Conservation (phyloP, 2,797 vertebrate species). For the Chelidonichthys spinosus region DNA sequence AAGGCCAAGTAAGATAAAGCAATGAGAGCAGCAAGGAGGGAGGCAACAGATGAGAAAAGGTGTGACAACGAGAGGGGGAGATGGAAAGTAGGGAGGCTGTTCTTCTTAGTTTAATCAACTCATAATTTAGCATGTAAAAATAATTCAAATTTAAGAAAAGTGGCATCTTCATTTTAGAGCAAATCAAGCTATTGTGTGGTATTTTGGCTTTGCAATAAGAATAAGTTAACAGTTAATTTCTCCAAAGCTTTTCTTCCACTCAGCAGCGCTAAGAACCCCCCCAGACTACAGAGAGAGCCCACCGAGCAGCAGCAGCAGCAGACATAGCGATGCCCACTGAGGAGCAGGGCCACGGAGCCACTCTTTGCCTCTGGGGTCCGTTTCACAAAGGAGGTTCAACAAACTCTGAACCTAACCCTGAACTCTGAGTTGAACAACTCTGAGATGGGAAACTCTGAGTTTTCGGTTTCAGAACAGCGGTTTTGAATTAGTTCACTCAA, state of each 20-base stretch:
- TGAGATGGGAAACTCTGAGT: too few relatives aligned
- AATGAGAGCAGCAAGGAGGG: background rate
- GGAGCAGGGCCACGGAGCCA: conserved; percentile 21
- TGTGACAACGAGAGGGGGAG: background rate
- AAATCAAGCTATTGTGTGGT: background rate
- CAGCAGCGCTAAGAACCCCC: conserved; percentile 2
- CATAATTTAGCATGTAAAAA: background rate
- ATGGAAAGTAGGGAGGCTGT: background rate
- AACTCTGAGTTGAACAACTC: too few relatives aligned
- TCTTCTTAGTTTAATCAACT: background rate
- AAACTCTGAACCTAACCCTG: too few relatives aligned
- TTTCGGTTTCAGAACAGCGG: too few relatives aligned
- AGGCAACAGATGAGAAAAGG: conserved; percentile 27
- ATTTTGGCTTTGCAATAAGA: background rate
- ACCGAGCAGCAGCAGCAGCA: conserved; percentile 30
- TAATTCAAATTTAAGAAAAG: background rate
- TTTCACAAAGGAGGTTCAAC: too few relatives aligned
- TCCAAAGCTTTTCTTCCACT: conserved; percentile 11
- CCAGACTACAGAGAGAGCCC: conserved; percentile 10
- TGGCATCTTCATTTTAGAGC: background rate
- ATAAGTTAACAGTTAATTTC: background rate
- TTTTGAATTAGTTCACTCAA: too few relatives aligned
- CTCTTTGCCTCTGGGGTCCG: too few relatives aligned
- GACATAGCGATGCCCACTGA: conserved; percentile 4
- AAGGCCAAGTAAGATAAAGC: conserved; percentile 1